Conservation (phyloP, 2,113 vertebrate genomes). For the Pterocles orientalis region DNA sequence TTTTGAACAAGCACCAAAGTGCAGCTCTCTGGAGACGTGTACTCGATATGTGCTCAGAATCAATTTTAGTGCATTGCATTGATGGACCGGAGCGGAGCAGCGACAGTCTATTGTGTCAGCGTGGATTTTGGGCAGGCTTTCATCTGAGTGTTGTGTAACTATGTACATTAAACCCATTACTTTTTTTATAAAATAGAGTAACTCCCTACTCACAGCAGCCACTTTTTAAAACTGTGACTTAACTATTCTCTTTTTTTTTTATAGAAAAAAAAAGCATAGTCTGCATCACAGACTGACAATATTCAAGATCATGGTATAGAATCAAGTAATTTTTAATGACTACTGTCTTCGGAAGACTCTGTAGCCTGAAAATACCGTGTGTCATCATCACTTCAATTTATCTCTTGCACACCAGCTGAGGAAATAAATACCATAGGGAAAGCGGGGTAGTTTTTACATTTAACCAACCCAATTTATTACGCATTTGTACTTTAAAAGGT, state of each 20-base stretch:
- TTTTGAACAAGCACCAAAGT: neutral
- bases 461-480: neutral
- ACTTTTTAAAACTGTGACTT: neutral
- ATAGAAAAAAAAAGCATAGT: neutral
- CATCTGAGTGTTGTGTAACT: neutral
- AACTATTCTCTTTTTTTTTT: neutral
- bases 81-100: neutral
- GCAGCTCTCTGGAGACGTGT: neutral
- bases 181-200: neutral
- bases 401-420: too few species aligned
- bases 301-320: neutral
- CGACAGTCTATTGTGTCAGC: neutral
- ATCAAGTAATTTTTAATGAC: neutral
- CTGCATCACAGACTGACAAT: neutral
- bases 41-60: neutral
- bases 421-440: neutral
- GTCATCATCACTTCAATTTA: neutral
- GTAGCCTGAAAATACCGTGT: neutral
- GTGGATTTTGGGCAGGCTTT: neutral
- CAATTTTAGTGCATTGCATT: neutral
- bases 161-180: neutral
- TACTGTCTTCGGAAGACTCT: neutral
- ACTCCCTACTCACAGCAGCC: neutral
- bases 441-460: neutral
- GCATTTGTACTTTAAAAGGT: neutral